A percentile compares a stretch with the other conserved stretches of the same genome.
Conservation (phyloP, 2,888 invertebrate species). For the Dynastes maya region DNA sequence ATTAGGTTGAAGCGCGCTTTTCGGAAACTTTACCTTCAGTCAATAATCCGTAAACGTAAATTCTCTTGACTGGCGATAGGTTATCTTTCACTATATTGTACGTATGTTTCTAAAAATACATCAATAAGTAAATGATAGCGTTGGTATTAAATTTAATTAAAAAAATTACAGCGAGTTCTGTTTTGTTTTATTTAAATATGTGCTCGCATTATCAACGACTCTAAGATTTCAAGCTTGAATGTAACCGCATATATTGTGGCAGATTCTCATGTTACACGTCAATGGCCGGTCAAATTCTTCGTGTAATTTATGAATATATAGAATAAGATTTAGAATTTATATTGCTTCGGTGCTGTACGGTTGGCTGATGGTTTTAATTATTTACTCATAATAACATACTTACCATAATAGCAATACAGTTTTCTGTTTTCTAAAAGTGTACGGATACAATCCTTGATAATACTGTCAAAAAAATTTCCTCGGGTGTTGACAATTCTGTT, state of each 20-base stretch:
- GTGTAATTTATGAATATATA: neutral
- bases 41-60: constrained; percentile 34
- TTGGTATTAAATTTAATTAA: constrained; percentile 27
- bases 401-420: too few species aligned
- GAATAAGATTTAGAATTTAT: neutral
- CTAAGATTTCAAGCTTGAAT: constrained; percentile 24
- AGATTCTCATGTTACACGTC: constrained; percentile 24
- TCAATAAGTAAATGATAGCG: neutral
- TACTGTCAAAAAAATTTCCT: too few species aligned
- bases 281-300: constrained; percentile 33
- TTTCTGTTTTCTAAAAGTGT: too few species aligned
- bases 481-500: too few species aligned
- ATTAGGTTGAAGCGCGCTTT: constrained; percentile 28
- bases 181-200: constrained; percentile 14
- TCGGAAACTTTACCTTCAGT: constrained; percentile 30
- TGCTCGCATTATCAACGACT: constrained; percentile 29
- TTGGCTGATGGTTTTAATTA: neutral
- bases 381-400: too few species aligned
- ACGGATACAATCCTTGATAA: too few species aligned
- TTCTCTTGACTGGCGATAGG: constrained; percentile 6
- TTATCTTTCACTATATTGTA: neutral
- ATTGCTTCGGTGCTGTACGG: too few species aligned
- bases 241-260: neutral
- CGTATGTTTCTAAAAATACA: constrained; percentile 12
- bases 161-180: neutral